A percentile compares a stretch with the other conserved stretches of the same genome.
Conservation (phyloP, 2,797 vertebrate species). For the Philypnodon macrostomus region DNA sequence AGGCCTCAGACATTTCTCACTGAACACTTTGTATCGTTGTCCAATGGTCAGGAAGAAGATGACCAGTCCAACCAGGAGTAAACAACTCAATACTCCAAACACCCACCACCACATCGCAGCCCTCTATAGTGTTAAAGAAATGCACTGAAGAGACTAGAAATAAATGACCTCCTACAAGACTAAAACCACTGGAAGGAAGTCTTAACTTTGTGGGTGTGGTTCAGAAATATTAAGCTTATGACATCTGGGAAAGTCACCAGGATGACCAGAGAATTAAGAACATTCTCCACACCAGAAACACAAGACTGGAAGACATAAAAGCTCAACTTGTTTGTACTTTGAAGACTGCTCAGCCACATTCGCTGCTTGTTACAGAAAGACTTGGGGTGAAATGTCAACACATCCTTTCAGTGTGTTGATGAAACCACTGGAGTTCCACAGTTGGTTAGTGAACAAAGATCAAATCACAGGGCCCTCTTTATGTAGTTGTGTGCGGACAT, state of each 20-base stretch:
- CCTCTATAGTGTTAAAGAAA: too few species aligned
- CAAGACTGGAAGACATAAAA: conserved; percentile 37
- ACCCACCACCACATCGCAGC: conserved; percentile 60
- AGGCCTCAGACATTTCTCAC: conserved; percentile 47
- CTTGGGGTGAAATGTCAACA: conserved; percentile 2
- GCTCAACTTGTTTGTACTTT: conserved; percentile 23
- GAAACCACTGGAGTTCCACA: conserved; percentile 4
- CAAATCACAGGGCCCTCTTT: not conserved
- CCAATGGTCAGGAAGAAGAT: conserved; percentile 37
- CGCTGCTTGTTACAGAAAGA: not conserved
- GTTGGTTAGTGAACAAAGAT: conserved; percentile 14
- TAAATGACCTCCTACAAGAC: not conserved
- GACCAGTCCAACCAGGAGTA: conserved; percentile 16
- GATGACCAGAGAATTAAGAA: conserved; percentile 2
- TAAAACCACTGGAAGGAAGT: not conserved
- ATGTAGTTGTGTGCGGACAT: not conserved
- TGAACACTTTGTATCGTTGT: conserved; percentile 56
- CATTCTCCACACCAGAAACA: conserved; percentile 47
- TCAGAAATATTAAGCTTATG: conserved; percentile 20
- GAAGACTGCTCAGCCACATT: not conserved
- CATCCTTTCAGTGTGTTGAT: conserved; percentile 3
- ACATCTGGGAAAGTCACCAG: conserved; percentile 20
- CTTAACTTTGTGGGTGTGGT: not conserved
- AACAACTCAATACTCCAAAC: conserved; percentile 25
- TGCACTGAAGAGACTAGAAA: not conserved